phyloP scores from a whole-genome alignment of 2,888 invertebrate genomes.

The Latrodectus elegans region DNA sequence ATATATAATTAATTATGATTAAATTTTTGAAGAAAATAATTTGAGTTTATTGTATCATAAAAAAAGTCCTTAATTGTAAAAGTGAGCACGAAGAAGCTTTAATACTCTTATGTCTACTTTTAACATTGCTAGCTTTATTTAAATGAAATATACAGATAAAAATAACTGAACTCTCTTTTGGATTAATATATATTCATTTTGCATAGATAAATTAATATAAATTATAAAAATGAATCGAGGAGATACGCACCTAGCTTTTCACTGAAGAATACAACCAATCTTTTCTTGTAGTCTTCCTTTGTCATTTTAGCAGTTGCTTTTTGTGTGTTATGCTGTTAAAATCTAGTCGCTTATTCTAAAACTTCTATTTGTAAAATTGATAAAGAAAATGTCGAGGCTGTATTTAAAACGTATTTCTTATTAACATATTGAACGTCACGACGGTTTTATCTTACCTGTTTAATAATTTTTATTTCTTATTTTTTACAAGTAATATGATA shows the following conservation, averaged over 20 bases:
- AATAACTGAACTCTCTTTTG: too few relatives aligned
- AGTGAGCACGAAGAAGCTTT: too few relatives aligned
- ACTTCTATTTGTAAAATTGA: background rate
- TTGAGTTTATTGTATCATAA: too few relatives aligned
- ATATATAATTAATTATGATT: too few relatives aligned
- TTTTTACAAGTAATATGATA: slow-evolving; percentile 30
- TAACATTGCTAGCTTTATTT: too few relatives aligned
- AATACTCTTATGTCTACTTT: too few relatives aligned
- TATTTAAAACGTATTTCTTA: slow-evolving; percentile 20
- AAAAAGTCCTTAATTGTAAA: too few relatives aligned
- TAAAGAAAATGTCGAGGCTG: background rate
- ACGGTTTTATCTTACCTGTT: slow-evolving; percentile 38
- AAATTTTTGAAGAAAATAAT: too few relatives aligned
- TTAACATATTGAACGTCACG: slow-evolving; percentile 48
- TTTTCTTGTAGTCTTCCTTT: slow-evolving; percentile 66
- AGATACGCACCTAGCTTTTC: slow-evolving; percentile 63
- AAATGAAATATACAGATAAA: too few relatives aligned
- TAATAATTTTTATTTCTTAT: slow-evolving; percentile 12
- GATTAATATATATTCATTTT: too few relatives aligned
- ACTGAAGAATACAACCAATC: slow-evolving; percentile 66
- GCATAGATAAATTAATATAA: background rate
- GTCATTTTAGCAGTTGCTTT: slow-evolving; percentile 43
- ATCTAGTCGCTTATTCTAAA: background rate
- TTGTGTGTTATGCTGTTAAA: background rate
- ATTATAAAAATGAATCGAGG: background rate